Evolutionary conservation across 1,140 invertebrate genomes (phyloP).

Genomic region (Platorchestia sp.): DNA sequence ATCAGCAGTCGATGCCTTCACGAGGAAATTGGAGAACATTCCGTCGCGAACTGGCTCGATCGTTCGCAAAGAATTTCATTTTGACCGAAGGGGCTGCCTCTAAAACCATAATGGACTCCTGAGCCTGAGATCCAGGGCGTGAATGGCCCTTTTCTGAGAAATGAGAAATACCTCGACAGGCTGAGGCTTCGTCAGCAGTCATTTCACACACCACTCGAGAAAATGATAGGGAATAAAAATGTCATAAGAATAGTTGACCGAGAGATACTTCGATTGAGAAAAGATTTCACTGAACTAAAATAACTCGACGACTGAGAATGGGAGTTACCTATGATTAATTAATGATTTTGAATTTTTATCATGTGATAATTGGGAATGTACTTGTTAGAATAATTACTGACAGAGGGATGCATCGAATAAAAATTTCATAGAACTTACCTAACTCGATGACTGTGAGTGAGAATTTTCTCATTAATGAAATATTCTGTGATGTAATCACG

Average conservation of each 20-base stretch:
- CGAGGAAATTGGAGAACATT: background rate
- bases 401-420: no score
- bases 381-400: no score
- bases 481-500: no score
- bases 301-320: background rate
- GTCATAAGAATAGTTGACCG: background rate
- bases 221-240: background rate
- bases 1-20: background rate
- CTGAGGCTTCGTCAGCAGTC: background rate
- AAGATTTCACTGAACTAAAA: background rate
- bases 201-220: background rate
- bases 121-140: background rate
- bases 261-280: background rate
- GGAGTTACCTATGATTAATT: no score
- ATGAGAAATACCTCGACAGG: background rate
- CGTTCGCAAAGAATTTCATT: conserved; percentile 39
- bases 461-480: no score
- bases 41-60: background rate
- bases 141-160: background rate
- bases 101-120: background rate
- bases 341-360: no score
- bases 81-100: background rate
- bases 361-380: no score
- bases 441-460: no score
- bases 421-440: no score